Conservation (phyloP, 1,140 invertebrate species). For the Solenopsis invicta region DNA sequence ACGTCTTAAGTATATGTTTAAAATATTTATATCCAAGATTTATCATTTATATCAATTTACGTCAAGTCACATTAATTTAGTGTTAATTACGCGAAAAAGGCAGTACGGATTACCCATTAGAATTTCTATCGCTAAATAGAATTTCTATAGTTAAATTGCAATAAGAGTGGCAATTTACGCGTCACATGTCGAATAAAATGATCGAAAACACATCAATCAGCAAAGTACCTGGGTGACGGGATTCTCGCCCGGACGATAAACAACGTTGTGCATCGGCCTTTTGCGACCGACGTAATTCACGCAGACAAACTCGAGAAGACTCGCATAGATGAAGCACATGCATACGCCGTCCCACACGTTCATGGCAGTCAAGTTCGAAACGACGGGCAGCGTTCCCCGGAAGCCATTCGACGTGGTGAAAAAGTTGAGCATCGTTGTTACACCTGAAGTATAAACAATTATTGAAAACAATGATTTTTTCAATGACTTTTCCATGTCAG, state of each 20-base stretch:
- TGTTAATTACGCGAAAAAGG: conserved; percentile 32
- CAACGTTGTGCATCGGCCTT: conserved; percentile 94
- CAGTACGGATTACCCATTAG: conserved; percentile 41
- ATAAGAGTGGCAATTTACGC: neutral
- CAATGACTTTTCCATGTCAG: neutral
- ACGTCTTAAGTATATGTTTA: no score
- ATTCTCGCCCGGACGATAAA: conserved; percentile 95
- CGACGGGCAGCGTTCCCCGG: conserved; percentile 95
- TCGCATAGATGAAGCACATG: conserved; percentile 98
- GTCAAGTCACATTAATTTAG: neutral
- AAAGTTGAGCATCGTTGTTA: conserved; percentile 99
- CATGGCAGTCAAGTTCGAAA: conserved; percentile 97
- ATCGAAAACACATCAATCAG: conserved; percentile 51
- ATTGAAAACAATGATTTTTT: neutral
- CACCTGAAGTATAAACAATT: conserved; percentile 90
- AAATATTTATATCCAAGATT: no score
- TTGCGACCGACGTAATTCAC: conserved; percentile 98
- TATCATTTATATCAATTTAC: neutral
- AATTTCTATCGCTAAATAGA: conserved; percentile 26
- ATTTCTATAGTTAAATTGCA: neutral
- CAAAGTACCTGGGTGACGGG: conserved; percentile 94
- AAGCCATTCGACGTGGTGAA: conserved; percentile 97
- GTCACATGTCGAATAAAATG: conserved; percentile 53
- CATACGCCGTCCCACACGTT: conserved; percentile 98
- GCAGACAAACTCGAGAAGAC: conserved; percentile 96